Base-by-base conservation (phyloP, 2,113 vertebrate species). In the Apus apus region DNA sequence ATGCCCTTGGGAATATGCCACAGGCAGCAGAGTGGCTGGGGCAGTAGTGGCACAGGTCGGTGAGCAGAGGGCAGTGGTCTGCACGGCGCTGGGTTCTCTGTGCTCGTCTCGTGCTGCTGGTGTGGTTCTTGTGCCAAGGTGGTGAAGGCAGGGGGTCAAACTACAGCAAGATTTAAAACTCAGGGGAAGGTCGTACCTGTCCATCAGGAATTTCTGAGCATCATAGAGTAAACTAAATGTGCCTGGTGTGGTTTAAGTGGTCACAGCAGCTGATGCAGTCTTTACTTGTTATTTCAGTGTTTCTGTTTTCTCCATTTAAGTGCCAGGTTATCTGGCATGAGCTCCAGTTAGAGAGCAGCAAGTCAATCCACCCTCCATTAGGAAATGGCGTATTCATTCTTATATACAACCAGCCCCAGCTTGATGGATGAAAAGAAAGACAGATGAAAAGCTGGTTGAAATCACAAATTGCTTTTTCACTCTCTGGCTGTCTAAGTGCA, bases 371-470 rank as follows among this genome's bases (percentile, higher is more conserved):
- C 23, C 38, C 68, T 65, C 93, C 81, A 20, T 89, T 90, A 78
- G 77, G 58, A 23, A 87, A 87, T 48, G 50, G 53, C 48, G 20
- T 58, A 70, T 93, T 91, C 70, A 29, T 92, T 81, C 76, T 71
- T 72, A 34, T 2, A 5, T 53, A 21, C 61, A 43, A 15, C 71
- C 50, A n/a, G 38, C 51, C 84, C 70, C 80, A 61, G 65, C 82
- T 77, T 40, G 6, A 26, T 40, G 64, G 93, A 34, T 78, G 78
- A 72, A 65, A 93, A 85, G 79, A n/a, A 62, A 82, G 57, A 36
- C 20, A 29, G 79, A 81, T 84, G 70, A 93, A 85, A 81, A 90
- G 36, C 88, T 72, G 90, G 20, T 68, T 72, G 79, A 94, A 77
- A 92, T 78, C 65, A 48, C 5, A 2, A 87, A 89, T 74, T 89